Evolutionary conservation across 2,113 vertebrate genomes (phyloP).

Genomic region (Puffinus mauretanicus): DNA sequence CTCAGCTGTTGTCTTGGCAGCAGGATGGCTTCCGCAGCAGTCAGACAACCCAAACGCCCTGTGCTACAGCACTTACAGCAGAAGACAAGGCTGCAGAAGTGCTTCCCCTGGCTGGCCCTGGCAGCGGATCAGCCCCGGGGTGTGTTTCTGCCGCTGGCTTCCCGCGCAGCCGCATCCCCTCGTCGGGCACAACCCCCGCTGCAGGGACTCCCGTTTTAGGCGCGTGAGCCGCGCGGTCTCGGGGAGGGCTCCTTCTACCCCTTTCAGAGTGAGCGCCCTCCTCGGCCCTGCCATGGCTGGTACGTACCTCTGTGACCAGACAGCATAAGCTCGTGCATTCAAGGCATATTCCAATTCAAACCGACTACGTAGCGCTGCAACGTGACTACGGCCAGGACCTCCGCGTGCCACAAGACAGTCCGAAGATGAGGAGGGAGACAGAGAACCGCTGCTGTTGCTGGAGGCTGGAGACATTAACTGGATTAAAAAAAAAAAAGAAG

Average conservation of each 20-base stretch:
- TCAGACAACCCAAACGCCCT: no score
- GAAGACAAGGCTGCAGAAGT: neutral
- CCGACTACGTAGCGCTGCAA: slow-evolving; percentile 84
- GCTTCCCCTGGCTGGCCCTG: neutral
- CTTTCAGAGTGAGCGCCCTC: neutral
- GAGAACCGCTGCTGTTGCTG: slow-evolving; percentile 92
- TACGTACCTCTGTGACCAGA: slow-evolving; percentile 82
- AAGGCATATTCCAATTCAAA: slow-evolving; percentile 90
- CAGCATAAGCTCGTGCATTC: slow-evolving; percentile 78
- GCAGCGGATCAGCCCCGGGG: neutral
- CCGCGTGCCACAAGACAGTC: slow-evolving; percentile 83
- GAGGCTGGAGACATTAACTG: slow-evolving; percentile 94
- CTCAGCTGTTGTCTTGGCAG: neutral
- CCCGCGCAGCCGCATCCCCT: neutral
- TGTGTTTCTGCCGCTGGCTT: neutral
- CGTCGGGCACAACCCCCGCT: neutral
- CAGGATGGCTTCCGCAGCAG: neutral
- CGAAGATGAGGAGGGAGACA: slow-evolving; percentile 88
- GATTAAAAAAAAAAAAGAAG: neutral
- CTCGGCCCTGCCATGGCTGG: no score
- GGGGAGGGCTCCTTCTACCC: neutral
- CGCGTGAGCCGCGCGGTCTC: fast-evolving
- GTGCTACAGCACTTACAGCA: neutral
- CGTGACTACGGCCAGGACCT: slow-evolving; percentile 86
- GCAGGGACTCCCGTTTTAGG: neutral